Evolutionary conservation across 2,888 invertebrate genomes (phyloP), one percentile per base, ranked within the genome.

Genomic region (Eupithecia pulchellata): DNA sequence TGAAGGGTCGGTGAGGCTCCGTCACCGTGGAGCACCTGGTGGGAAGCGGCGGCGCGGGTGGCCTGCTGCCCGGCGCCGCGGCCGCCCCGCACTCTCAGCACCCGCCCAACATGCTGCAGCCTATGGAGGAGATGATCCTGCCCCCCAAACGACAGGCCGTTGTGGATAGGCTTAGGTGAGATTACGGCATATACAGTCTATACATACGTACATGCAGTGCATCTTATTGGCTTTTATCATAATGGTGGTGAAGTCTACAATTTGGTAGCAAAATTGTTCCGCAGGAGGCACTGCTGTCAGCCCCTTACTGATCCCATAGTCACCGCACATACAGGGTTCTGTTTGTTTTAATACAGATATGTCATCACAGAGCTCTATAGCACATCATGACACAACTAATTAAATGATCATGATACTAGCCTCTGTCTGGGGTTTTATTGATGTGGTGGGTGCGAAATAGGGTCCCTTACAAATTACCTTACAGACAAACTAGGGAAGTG

Each of bases 141-240:
- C 96, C 97, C 83, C 96, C 97, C 55, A 97, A 97, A 89, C 94
- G 96, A 78, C 97, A 97, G 91, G 97, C 97, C 85, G 97, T 97
- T 86, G 97, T 98, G 82, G 98, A 98, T 89, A 96, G 98, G 77
- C 93, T 98, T 68, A 94, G 95, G 96, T 96, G 82, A 87, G 89
- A 75, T 20, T n/a, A 60, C 4, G 2, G 17, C 13, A 11, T 1
- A 20, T 8, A 6, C 6, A 20, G 9, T 3, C 9, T 9, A 47
- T 2, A 47, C 20, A 8, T 2, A 2, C 20, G n/a, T 9, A 47
- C 29, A n/a, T n/a, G n/a, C n/a, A n/a, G n/a, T 17, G 8, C 14
- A 2, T 14, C 36, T 36, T 14, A 14, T 36, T 36, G 14, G 36
- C 36, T 0, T 36, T 36, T 2, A 36, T 36, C 36, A 13, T 36